Evolutionary conservation across 1,140 invertebrate genomes (phyloP).

Genomic region (Formica exsecta): DNA sequence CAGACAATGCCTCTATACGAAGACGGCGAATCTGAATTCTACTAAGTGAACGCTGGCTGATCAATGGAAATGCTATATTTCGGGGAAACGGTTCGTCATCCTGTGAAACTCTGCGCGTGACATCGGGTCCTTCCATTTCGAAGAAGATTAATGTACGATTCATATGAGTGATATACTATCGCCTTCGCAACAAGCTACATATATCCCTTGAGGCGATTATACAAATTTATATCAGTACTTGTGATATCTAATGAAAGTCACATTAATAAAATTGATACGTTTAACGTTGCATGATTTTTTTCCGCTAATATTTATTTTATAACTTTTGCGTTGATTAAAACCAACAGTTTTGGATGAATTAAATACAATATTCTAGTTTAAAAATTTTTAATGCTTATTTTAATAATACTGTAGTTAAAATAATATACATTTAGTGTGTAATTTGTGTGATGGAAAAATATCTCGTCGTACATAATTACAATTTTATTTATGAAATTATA

Average conservation of each 20-base stretch:
- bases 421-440: neutral
- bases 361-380: neutral
- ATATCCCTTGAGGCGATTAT: conserved; percentile 47
- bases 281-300: neutral
- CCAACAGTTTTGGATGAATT: neutral
- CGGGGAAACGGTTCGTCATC: conserved; percentile 74
- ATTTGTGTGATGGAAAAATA: neutral
- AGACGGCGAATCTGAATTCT: conserved; percentile 67
- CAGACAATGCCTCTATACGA: conserved; percentile 69
- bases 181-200: conserved; percentile 43
- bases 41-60: conserved; percentile 68
- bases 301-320: neutral
- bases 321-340: no score
- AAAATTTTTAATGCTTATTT: conserved; percentile 1
- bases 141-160: conserved; percentile 68
- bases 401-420: neutral
- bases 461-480: neutral
- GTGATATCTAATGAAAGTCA: conserved; percentile 7
- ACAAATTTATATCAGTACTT: neutral
- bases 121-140: conserved; percentile 66
- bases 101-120: conserved; percentile 69
- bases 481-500: conserved; percentile 30
- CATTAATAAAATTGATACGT: neutral
- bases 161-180: conserved; percentile 43
- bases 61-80: conserved; percentile 77